Evolutionary conservation across 2,797 vertebrate species (phyloP).

Genomic region (Meda fulgida): DNA sequence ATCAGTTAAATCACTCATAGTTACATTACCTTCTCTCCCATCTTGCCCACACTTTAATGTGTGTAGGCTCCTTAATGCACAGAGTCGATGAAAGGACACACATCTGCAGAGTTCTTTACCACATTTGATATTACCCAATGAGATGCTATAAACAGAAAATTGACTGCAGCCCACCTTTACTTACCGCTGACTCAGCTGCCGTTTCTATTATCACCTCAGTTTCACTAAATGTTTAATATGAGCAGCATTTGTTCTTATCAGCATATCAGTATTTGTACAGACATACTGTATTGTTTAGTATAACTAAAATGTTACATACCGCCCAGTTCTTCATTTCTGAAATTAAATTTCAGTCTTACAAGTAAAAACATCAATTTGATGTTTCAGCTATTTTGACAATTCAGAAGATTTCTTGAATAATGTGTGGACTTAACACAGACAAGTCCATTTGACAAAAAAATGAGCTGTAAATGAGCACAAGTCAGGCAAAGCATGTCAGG

Average conservation of each 20-base stretch:
- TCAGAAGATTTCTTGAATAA: background rate
- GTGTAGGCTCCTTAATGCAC: constrained; percentile 3
- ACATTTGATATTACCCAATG: constrained; percentile 11
- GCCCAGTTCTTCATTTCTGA: background rate
- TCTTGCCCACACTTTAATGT: constrained; percentile 3
- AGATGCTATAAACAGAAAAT: background rate
- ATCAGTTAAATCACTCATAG: background rate
- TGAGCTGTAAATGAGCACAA: background rate
- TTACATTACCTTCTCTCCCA: background rate
- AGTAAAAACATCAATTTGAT: background rate
- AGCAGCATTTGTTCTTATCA: background rate
- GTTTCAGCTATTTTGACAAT: background rate
- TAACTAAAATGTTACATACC: background rate
- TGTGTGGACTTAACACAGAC: background rate
- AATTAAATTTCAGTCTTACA: background rate
- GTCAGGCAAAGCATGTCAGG: background rate
- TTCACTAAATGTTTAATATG: background rate
- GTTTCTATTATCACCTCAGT: background rate
- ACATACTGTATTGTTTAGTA: background rate
- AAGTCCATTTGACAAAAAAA: background rate
- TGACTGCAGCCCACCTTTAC: constrained; percentile 6
- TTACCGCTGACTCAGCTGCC: background rate
- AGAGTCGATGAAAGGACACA: background rate
- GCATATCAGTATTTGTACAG: background rate
- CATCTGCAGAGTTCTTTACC: background rate